Evolutionary conservation across 2,113 vertebrate species (phyloP).

Genomic region (Clinocottus analis): DNA sequence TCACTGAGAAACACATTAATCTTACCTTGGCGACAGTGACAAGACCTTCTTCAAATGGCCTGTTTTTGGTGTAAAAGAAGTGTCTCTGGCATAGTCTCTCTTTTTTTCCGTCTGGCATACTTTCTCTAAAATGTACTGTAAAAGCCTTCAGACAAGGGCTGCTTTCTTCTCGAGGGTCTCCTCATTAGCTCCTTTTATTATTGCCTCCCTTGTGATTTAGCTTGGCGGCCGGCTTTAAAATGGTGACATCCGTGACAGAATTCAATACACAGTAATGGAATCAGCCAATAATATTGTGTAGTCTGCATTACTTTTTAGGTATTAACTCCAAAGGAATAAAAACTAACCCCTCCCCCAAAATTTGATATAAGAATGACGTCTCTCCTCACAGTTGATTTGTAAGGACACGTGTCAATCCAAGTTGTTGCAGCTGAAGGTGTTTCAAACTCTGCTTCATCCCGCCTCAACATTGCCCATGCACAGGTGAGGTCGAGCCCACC

Average conservation of each 20-base stretch:
- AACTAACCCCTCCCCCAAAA: no score
- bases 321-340: background rate
- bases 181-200: background rate
- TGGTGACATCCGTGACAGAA: background rate
- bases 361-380: constrained; percentile 34
- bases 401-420: constrained; percentile 21
- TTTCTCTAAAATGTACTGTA: background rate
- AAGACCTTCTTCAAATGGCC: background rate
- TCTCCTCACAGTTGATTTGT: constrained; percentile 24
- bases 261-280: background rate
- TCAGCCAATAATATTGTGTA: background rate
- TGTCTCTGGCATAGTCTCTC: background rate
- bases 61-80: background rate
- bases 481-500: background rate
- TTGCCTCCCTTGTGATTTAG: background rate
- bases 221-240: background rate
- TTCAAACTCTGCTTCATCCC: constrained; percentile 2
- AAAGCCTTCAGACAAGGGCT: background rate
- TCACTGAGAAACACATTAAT: background rate
- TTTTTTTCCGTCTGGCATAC: background rate
- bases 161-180: background rate
- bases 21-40: background rate
- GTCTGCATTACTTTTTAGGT: background rate
- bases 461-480: background rate
- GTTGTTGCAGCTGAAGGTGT: constrained; percentile 5